These are phyloP conservation scores for Autographa pulchrina DNA, from an alignment of 2,888 invertebrate genomes.

Conservation along the genomic window DNA sequence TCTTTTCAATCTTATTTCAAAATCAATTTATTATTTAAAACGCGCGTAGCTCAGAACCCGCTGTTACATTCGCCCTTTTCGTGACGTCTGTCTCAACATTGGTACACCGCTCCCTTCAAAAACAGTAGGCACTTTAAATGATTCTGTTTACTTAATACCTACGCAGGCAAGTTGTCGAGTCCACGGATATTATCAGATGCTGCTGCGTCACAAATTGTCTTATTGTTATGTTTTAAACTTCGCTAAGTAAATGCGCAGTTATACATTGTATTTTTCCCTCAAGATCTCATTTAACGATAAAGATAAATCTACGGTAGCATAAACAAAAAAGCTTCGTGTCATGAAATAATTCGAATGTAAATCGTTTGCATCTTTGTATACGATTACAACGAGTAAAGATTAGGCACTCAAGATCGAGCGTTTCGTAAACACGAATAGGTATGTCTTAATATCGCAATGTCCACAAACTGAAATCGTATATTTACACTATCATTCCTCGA, in stretches of 20 bases:
- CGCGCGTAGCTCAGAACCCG: slow-evolving; percentile 18
- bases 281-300: slow-evolving; percentile 29
- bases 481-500: slow-evolving; percentile 60
- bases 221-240: slow-evolving; percentile 43
- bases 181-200: slow-evolving; percentile 51
- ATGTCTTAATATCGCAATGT: slow-evolving; percentile 47
- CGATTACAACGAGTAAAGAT: slow-evolving; percentile 21
- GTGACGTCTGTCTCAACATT: slow-evolving; percentile 32
- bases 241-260: slow-evolving; percentile 32
- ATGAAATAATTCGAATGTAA: slow-evolving; percentile 13
- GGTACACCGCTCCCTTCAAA: slow-evolving; percentile 49
- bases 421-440: slow-evolving; percentile 41
- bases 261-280: slow-evolving; percentile 14
- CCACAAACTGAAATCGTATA: slow-evolving; percentile 54
- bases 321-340: slow-evolving; percentile 29
- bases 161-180: slow-evolving; percentile 51
- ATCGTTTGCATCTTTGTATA: slow-evolving; percentile 27
- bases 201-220: slow-evolving; percentile 52
- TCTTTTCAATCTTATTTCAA: slow-evolving; percentile 1
- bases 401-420: slow-evolving; percentile 18
- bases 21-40: slow-evolving; percentile 21
- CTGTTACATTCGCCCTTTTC: slow-evolving; percentile 29
- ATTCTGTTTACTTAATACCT: slow-evolving; percentile 45
- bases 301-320: slow-evolving; percentile 3
- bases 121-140: slow-evolving; percentile 48